phyloP scores from a whole-genome alignment of 2,888 invertebrate genomes.

The Unio delphinus region DNA sequence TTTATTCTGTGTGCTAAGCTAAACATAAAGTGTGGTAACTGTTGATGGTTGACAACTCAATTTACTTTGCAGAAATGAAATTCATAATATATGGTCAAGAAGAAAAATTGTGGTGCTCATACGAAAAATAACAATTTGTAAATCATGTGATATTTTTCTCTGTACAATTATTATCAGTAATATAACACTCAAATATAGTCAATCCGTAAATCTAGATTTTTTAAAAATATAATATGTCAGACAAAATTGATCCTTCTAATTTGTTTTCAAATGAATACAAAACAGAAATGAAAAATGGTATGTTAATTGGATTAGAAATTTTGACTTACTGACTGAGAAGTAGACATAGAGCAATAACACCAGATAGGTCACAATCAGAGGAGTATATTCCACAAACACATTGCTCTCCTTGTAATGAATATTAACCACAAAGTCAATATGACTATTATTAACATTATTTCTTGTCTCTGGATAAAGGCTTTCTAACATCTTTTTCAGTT shows the following conservation, averaged over 20 bases:
- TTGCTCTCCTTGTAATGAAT: slow-evolving; percentile 87
- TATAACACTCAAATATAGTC: no score
- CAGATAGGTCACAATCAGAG: slow-evolving; percentile 86
- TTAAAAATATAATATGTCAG: no score
- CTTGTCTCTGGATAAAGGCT: slow-evolving; percentile 53
- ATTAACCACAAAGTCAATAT: slow-evolving; percentile 73
- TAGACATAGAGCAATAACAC: slow-evolving; percentile 93
- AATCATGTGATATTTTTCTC: no score
- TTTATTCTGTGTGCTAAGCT: no score
- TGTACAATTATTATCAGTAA: no score
- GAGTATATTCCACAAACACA: slow-evolving; percentile 75
- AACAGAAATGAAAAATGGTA: neutral
- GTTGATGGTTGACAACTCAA: no score
- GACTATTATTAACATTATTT: slow-evolving; percentile 53
- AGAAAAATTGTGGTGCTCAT: no score
- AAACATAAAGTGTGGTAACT: no score
- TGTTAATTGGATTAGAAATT: neutral
- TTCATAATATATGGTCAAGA: no score
- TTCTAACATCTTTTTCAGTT: slow-evolving; percentile 74
- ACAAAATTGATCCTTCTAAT: neutral
- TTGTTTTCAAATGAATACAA: neutral
- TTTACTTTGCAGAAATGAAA: no score
- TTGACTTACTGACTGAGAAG: slow-evolving; percentile 84
- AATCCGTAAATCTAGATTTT: no score
- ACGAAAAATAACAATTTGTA: no score